phyloP scores from a whole-genome alignment of 2,888 invertebrate genomes.

The Himalopsyche japonica region DNA sequence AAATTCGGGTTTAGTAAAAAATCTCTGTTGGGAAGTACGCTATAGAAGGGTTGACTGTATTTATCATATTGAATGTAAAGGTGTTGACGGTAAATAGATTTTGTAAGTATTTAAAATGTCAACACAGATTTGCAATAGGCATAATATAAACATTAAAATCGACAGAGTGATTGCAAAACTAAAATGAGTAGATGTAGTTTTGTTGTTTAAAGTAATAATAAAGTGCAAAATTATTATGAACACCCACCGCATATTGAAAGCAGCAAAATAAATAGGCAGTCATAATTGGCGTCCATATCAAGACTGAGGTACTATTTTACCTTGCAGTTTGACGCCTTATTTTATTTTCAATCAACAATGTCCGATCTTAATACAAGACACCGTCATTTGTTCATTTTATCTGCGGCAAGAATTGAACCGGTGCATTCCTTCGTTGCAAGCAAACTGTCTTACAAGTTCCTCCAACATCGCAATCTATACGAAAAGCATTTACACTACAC shows the following conservation, averaged over 20 bases:
- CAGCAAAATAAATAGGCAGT: background rate
- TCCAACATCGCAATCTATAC: background rate
- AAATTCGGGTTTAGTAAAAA: too few relatives aligned
- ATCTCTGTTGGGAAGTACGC: too few relatives aligned
- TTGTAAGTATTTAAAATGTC: too few relatives aligned
- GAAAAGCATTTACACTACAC: background rate
- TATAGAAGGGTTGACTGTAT: too few relatives aligned
- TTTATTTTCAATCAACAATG: slow-evolving; percentile 19
- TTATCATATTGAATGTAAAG: too few relatives aligned
- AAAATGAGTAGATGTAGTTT: too few relatives aligned
- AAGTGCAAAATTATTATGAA: background rate
- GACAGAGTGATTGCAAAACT: too few relatives aligned
- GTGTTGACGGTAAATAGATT: too few relatives aligned
- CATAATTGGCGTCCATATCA: background rate
- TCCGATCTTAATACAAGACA: slow-evolving; percentile 27
- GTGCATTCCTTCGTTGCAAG: slow-evolving; percentile 12
- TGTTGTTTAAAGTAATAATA: too few relatives aligned
- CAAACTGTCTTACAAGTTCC: slow-evolving; percentile 15
- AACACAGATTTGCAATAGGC: too few relatives aligned
- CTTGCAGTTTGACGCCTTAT: background rate
- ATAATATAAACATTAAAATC: too few relatives aligned
- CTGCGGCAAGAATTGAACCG: slow-evolving; percentile 11
- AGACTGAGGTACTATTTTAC: background rate
- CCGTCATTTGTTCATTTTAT: slow-evolving; percentile 28
- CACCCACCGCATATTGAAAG: background rate